These are phyloP conservation scores for Propithecus perrieri DNA, from an alignment of 2,797 vertebrate genomes.

Conservation along the genomic window DNA sequence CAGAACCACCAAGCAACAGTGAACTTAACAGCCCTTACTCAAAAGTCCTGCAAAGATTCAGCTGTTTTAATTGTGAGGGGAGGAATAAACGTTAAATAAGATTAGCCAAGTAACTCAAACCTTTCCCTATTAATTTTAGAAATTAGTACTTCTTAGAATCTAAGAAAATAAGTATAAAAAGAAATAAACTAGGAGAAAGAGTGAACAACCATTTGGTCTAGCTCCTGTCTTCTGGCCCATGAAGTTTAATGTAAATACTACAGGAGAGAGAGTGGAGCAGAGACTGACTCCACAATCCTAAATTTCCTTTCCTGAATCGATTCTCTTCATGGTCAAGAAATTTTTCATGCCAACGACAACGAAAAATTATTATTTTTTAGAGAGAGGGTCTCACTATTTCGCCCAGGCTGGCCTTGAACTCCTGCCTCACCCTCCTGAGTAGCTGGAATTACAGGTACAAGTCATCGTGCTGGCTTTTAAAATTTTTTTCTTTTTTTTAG, in stretches of 20 bases:
- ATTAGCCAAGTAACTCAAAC: neutral
- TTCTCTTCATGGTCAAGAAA: neutral
- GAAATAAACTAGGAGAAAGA: neutral
- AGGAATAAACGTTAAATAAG: neutral
- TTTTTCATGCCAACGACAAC: neutral
- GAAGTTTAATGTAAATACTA: neutral
- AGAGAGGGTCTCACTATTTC: neutral
- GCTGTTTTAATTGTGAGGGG: neutral
- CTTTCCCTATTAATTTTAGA: conserved; percentile 16
- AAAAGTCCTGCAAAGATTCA: neutral
- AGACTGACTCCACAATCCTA: neutral
- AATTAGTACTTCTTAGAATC: neutral
- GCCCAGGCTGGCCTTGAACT: neutral
- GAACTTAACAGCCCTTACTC: neutral
- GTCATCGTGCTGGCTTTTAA: too few species aligned
- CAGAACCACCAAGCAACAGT: neutral
- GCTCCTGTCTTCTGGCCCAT: neutral
- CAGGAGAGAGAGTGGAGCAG: neutral
- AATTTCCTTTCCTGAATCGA: neutral
- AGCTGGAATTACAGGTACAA: too few species aligned
- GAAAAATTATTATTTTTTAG: neutral
- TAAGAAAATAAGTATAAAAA: neutral
- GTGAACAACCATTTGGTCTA: neutral
- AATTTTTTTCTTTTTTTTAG: neutral
- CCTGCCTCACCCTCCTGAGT: too few species aligned